phyloP scores from a whole-genome alignment of 2,888 invertebrate species.

The Vannuccia rotundouncinata region DNA sequence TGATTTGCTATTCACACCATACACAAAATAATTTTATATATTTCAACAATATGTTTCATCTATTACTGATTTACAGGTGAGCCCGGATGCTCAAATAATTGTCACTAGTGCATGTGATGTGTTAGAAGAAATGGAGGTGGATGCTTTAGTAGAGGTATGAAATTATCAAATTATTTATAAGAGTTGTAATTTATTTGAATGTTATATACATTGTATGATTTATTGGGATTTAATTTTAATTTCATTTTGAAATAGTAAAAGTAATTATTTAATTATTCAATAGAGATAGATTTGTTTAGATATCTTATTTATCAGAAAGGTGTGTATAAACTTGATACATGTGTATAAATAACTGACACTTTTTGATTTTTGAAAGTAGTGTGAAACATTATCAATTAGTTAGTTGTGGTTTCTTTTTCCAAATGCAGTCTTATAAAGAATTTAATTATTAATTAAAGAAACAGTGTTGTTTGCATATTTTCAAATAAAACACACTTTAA shows the following conservation, averaged over 20 bases:
- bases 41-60: not conserved
- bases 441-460: no score
- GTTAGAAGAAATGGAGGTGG: not conserved
- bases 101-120: not conserved
- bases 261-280: not conserved
- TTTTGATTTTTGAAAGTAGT: not conserved
- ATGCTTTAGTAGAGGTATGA: not conserved
- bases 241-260: not conserved
- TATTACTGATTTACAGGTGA: not conserved
- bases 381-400: not conserved
- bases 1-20: not conserved
- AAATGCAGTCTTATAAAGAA: not conserved
- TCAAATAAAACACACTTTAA: not conserved
- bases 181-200: not conserved
- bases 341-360: not conserved
- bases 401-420: not conserved
- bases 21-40: not conserved
- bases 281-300: no score
- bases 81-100: not conserved
- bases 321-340: not conserved
- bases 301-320: not conserved
- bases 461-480: no score
- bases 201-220: not conserved
- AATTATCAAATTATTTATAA: not conserved
- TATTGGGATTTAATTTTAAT: not conserved